Base-by-base conservation (phyloP, 2,797 vertebrate species). In the Siniperca scherzeri region DNA sequence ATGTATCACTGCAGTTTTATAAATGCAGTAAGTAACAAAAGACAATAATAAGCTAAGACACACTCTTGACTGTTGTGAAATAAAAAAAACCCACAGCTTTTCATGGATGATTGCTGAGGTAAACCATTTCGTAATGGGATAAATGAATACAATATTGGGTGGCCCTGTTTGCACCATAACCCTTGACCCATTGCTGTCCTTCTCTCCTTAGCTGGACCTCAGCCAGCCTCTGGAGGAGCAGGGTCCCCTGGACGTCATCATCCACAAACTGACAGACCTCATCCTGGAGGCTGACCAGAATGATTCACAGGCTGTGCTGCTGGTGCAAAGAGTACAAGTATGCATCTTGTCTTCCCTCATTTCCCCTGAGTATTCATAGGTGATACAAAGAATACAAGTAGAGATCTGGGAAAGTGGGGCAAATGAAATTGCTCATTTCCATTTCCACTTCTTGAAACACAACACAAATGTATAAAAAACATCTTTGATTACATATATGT, bases 231-330 rank as follows among this genome's bases (percentile, higher is more conserved):
- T 99, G 60, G 98, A 99, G 94, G 98, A 98, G 70, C 98, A 99
- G 91, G 98, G 98, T 13, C 98, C 98, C 0, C 94, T 99, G 93
- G 98, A 99, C 36, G 97, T 99, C 94, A 99, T 99, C 92, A 99
- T 99, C 93, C 99, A 99, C 96, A 99, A 99, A 93, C 95, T 99
- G 94, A 99, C 98, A 0, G 98, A 99, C 88, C 96, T 99, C 89
- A 99, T 99, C 88, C 95, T 99, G 36, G 98, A 99, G 94, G 99
- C 99, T 0, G 98, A 99, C 94, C 98, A 99, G 95, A 99, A 99
- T 7, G 97, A 99, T 89, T 97, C 96, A 60, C 98, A 99, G 93
- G 97, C 98, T 3, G 94, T 98, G 92, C 94, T 97, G 85, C 89
- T 99, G 92, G 97, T 99, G 80, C 97, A 98, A 30, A 96, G 98